Conservation (phyloP, 2,113 vertebrate species). For the Addax nasomaculatus region DNA sequence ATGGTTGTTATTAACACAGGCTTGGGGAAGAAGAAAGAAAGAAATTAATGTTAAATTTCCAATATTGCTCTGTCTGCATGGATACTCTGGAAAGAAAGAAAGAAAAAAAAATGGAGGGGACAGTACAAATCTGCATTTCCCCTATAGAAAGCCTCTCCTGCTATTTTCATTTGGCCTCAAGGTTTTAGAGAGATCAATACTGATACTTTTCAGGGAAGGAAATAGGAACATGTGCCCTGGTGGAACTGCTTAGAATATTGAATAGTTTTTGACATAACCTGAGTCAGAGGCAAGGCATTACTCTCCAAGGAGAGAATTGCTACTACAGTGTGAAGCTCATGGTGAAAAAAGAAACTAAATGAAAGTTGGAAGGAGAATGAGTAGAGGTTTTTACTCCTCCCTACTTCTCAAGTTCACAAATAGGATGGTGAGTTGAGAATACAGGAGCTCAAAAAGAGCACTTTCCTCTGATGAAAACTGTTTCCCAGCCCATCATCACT, state of each 20-base stretch:
- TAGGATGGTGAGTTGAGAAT: conserved; percentile 2
- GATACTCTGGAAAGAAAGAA: background rate
- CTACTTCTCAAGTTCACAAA: background rate
- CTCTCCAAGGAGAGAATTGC: conserved; percentile 25
- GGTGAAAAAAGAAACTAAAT: conserved; percentile 27
- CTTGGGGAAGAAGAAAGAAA: conserved; percentile 1
- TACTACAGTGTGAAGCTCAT: background rate
- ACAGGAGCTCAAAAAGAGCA: background rate
- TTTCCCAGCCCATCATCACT: background rate
- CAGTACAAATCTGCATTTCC: conserved; percentile 9
- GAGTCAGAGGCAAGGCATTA: background rate
- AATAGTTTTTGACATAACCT: conserved; percentile 45
- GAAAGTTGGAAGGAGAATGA: conserved; percentile 31
- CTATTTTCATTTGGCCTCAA: conserved; percentile 40
- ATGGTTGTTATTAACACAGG: conserved; percentile 13
- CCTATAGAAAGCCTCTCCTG: background rate
- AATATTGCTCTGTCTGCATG: background rate
- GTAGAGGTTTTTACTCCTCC: background rate
- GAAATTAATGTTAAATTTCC: conserved; percentile 28
- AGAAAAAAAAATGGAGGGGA: background rate
- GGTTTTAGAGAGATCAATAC: conserved; percentile 63
- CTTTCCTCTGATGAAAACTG: conserved; percentile 22
- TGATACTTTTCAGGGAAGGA: conserved; percentile 56
- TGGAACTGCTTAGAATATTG: conserved; percentile 51
- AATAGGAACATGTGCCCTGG: conserved; percentile 26